Evolutionary conservation across 2,888 invertebrate species (phyloP).

Genomic region (Trissonchulus latispiculum): DNA sequence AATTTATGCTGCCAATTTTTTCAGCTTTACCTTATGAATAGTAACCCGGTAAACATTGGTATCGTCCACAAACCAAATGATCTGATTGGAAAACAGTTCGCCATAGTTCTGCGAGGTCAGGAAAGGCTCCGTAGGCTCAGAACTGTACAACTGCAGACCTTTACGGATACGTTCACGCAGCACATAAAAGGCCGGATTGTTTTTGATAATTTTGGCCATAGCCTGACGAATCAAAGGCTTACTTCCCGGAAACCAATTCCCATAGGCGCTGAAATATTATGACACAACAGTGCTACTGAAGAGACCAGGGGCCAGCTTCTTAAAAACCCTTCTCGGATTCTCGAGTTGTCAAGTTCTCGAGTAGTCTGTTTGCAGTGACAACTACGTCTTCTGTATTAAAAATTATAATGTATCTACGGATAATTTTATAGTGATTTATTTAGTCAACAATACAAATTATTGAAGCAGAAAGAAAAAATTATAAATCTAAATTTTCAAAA

Average conservation of each 20-base stretch:
- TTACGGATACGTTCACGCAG: slow-evolving; percentile 94
- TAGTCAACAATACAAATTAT: too few species aligned
- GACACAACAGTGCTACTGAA: too few species aligned
- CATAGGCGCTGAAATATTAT: slow-evolving; percentile 66
- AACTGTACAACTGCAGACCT: slow-evolving; percentile 91
- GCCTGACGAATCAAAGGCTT: slow-evolving; percentile 97
- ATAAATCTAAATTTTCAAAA: too few species aligned
- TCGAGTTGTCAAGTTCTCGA: too few species aligned
- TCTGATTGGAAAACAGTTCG: slow-evolving; percentile 98
- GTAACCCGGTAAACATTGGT: slow-evolving; percentile 99
- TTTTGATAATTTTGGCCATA: slow-evolving; percentile 99
- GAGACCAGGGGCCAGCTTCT: slow-evolving; percentile 4
- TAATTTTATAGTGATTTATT: too few species aligned
- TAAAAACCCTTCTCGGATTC: too few species aligned
- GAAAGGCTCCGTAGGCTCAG: slow-evolving; percentile 98
- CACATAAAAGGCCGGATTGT: slow-evolving; percentile 96
- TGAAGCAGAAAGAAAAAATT: too few species aligned
- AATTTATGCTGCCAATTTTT: too few species aligned
- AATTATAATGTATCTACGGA: slow-evolving; percentile 9
- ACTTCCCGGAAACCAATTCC: slow-evolving; percentile 99
- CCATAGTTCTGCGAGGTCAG: slow-evolving; percentile 98
- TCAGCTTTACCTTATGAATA: slow-evolving; percentile 81
- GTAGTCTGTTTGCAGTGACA: too few species aligned
- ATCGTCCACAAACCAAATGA: slow-evolving; percentile 99
- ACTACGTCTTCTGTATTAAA: too few species aligned